phyloP scores from a whole-genome alignment of 1,140 invertebrate genomes.

The Trissolcus basalis region DNA sequence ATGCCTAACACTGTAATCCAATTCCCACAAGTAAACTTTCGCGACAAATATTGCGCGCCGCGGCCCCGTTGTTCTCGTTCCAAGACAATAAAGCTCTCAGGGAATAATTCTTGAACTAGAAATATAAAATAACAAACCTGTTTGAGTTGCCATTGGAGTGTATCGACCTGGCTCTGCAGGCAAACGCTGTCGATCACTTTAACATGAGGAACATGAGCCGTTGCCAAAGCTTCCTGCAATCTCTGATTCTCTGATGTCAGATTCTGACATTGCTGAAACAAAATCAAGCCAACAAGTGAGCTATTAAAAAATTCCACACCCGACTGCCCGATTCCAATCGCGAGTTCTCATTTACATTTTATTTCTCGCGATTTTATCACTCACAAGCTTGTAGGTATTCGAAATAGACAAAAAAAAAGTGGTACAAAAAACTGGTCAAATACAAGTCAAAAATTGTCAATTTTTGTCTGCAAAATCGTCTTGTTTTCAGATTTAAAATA shows the following conservation, averaged over 20 bases:
- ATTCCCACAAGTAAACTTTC: constrained; percentile 36
- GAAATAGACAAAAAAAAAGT: too few relatives aligned
- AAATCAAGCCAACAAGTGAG: constrained; percentile 23
- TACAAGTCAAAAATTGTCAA: too few relatives aligned
- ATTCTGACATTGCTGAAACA: constrained; percentile 76
- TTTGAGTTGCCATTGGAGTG: constrained; percentile 87
- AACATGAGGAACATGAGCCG: constrained; percentile 60
- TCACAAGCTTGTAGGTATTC: background rate
- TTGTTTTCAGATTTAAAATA: too few relatives aligned
- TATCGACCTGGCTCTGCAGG: constrained; percentile 85
- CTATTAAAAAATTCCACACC: constrained; percentile 11
- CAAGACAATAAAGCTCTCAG: constrained; percentile 46
- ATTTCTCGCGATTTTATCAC: background rate
- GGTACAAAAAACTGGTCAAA: too few relatives aligned
- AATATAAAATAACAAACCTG: constrained; percentile 79
- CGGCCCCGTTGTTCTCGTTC: constrained; percentile 24
- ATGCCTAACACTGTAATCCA: constrained; percentile 29
- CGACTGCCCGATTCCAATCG: constrained; percentile 19
- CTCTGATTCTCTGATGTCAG: constrained; percentile 76
- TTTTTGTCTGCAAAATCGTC: too few relatives aligned
- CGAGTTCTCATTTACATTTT: constrained; percentile 6
- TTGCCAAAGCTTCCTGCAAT: constrained; percentile 68
- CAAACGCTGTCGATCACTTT: constrained; percentile 80
- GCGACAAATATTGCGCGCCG: constrained; percentile 35
- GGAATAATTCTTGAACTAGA: constrained; percentile 49